Base-by-base conservation (phyloP, 2,888 invertebrate species). In the Ceraclea dissimilis region DNA sequence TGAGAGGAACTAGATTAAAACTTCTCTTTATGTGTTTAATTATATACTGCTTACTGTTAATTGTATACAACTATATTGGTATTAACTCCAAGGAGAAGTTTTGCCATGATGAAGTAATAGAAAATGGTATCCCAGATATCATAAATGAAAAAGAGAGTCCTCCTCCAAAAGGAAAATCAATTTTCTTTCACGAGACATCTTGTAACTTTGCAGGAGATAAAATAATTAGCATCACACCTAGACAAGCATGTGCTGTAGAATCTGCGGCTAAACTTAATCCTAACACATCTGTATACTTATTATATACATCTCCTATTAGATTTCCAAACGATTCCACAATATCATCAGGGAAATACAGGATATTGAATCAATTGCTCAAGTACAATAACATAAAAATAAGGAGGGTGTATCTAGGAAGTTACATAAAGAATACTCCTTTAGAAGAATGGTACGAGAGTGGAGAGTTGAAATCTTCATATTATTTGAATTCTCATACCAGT, bases 161-260 rank as follows among this genome's bases (percentile, higher is more conserved):
- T 6, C 61, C 61, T 11, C 56, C 58, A 4, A 59, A 58, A 51
- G 61, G 61, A 21, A 59, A 58, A 57, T 79, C 81, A 11, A 84
- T 86, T 61, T 86, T 85, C 66, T 85, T 86, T 64, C 79, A 81
- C 62, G 85, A 85, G 65, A 84, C 85, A 0, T 83, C 84, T 0
- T 85, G 85, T 64, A 74, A 71, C 58, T 69, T 70, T 0, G 64
- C 64, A 44, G 46, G 61, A 6, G 64, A 66, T 39, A 73, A 70
- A 1, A 74, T 75, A 2, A 68, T 78, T 8, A 66, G 69, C 0
- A 66, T 85, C 31, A 75, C 73, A 18, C 65, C 79, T 0, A 72
- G 85, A 17, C 83, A 86, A 65, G 82, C 84, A 0, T 86, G 86
- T 66, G 82, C 85, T 0, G 77, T 86, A 0, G 86, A 86, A 69